Evolutionary conservation across 2,888 invertebrate genomes (phyloP).

Genomic region (Drosophila paramelanica): DNA sequence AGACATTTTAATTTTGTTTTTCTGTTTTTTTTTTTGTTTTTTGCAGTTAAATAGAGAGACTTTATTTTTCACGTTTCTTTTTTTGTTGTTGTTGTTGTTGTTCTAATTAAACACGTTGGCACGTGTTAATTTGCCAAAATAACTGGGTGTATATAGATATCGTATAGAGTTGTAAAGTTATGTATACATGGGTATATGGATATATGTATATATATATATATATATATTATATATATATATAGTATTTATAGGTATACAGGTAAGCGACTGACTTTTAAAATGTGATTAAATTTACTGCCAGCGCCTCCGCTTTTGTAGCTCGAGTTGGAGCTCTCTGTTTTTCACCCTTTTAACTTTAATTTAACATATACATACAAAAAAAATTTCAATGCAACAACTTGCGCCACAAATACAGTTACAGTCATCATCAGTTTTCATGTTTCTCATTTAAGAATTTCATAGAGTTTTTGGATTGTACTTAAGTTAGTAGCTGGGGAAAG

Average conservation of each 20-base stretch:
- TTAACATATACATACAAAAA: constrained; percentile 48
- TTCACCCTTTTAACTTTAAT: constrained; percentile 40
- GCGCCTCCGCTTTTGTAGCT: constrained; percentile 19
- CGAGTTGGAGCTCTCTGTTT: constrained; percentile 13
- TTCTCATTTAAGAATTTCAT: constrained; percentile 48
- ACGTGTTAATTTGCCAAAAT: constrained; percentile 56
- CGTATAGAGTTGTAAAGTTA: constrained; percentile 59
- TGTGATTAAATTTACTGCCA: constrained; percentile 30
- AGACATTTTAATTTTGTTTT: constrained; percentile 34
- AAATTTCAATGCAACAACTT: constrained; percentile 57
- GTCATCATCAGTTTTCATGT: constrained; percentile 65
- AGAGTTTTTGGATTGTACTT: constrained; percentile 52
- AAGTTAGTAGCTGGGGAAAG: constrained; percentile 45
- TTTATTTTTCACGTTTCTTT: constrained; percentile 76
- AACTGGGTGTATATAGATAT: constrained; percentile 67
- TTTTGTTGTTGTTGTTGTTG: constrained; percentile 2
- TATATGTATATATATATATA: constrained; percentile 22
- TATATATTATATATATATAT: constrained; percentile 30
- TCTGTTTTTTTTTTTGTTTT: constrained; percentile 43
- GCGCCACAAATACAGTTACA: constrained; percentile 56
- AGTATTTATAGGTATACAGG: constrained; percentile 25
- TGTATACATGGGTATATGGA: constrained; percentile 52
- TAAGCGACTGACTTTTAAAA: constrained; percentile 54
- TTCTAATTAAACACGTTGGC: constrained; percentile 63
- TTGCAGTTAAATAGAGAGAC: constrained; percentile 82